A percentile compares a stretch with the other conserved stretches of the same genome.
Evolutionary conservation across 2,888 invertebrate species (phyloP).

Genomic region (Dysmachus trigonus): DNA sequence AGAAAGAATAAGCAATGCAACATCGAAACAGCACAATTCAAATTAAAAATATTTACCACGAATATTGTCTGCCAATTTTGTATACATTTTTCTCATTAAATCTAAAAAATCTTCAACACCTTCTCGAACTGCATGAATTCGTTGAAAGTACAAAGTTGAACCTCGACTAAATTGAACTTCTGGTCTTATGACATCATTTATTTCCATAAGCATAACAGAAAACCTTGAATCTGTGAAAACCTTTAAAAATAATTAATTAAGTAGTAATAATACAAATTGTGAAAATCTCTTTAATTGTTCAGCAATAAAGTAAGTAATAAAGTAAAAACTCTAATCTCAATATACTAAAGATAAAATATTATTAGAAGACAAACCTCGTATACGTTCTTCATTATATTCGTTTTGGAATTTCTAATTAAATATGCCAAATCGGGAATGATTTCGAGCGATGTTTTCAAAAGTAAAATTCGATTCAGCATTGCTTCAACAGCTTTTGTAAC

Average conservation of each 20-base stretch:
- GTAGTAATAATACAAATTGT: neutral
- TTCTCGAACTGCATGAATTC: conserved; percentile 80
- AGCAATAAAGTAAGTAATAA: no score
- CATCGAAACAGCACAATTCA: neutral
- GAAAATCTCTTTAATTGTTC: no score
- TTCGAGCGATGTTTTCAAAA: conserved; percentile 81
- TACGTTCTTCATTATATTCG: conserved; percentile 53
- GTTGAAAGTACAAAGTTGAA: conserved; percentile 66
- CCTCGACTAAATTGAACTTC: conserved; percentile 69
- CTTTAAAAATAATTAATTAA: neutral
- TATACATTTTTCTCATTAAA: conserved; percentile 82
- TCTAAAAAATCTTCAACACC: conserved; percentile 83
- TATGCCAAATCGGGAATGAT: conserved; percentile 70
- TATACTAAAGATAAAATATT: neutral
- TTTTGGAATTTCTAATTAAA: conserved; percentile 44
- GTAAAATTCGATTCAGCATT: conserved; percentile 79
- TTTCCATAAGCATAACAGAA: conserved; percentile 51
- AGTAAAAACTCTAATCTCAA: no score
- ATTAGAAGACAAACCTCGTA: conserved; percentile 49
- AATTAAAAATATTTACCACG: conserved; percentile 64
- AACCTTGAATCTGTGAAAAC: conserved; percentile 43
- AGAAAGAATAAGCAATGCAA: neutral
- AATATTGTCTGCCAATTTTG: conserved; percentile 85
- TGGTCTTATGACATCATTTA: conserved; percentile 67
- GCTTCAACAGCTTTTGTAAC: conserved; percentile 69